phyloP scores from a whole-genome alignment of 1,140 invertebrate genomes.

The Drosophila miranda region DNA sequence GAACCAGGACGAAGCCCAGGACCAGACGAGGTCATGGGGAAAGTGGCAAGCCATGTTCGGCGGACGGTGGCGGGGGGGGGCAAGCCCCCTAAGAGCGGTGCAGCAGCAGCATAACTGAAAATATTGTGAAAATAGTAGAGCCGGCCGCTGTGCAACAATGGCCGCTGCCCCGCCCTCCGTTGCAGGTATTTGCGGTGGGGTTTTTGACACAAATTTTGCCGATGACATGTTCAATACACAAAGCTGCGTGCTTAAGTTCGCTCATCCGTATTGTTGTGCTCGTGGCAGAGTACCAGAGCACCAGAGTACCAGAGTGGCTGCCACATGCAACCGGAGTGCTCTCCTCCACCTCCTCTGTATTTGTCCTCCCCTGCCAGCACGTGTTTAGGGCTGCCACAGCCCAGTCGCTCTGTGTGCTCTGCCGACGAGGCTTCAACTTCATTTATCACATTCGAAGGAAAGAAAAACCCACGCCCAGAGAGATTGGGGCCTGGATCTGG shows the following conservation, averaged over 20 bases:
- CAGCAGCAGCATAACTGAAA: constrained; percentile 55
- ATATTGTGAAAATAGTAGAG: constrained; percentile 68
- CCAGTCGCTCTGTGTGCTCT: constrained; percentile 6
- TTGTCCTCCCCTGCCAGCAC: constrained; percentile 55
- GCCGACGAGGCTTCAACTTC: constrained; percentile 15
- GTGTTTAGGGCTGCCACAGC: constrained; percentile 57
- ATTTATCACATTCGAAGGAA: constrained; percentile 19
- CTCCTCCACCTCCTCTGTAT: constrained; percentile 44
- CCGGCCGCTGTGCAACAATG: constrained; percentile 59
- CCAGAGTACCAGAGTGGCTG: constrained; percentile 5
- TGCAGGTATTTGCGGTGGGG: constrained; percentile 55
- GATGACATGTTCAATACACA: constrained; percentile 80
- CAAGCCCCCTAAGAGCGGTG: too few species aligned
- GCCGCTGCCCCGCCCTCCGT: constrained; percentile 12
- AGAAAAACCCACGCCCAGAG: neutral
- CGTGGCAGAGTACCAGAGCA: too few species aligned
- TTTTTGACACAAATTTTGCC: constrained; percentile 76
- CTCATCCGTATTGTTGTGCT: constrained; percentile 54
- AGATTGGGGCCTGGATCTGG: neutral
- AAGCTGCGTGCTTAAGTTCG: constrained; percentile 74
- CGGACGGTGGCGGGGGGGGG: too few species aligned
- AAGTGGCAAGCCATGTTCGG: constrained; percentile 51
- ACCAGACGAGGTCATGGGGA: constrained; percentile 1
- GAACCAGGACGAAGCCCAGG: constrained; percentile 16
- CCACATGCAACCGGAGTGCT: constrained; percentile 22